Base-by-base conservation (phyloP, 35 echinoderm and acorn worm genomes). In the Apostichopus californicus region DNA sequence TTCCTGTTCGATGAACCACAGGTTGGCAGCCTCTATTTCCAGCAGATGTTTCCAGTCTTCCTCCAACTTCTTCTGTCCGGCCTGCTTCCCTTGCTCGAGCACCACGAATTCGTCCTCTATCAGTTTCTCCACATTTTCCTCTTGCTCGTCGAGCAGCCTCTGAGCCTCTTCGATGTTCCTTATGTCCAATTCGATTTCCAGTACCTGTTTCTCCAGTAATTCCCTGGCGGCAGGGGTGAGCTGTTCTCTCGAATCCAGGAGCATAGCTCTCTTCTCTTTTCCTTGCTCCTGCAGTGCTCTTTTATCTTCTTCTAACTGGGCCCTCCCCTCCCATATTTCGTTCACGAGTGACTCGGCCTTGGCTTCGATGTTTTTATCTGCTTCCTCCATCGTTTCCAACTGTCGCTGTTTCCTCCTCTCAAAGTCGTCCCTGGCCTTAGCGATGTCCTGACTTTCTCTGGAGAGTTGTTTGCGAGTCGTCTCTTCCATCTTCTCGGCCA, bases 91-190 rank as follows among this genome's bases (percentile, higher is more conserved):
- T 56, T 90, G 73, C 79, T 99, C 97, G 9, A 99, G 78, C 20
- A 72, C 91, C 5, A 93, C 83, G 81, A 99, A 99, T 90, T 99
- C 97, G 17, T 87, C 87, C 57, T 99, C 93, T 56, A 99, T 95
- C 87, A 91, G 54, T 59, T 95, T 94, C 79, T 96, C 95, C 17
- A 96, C 93, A 77, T 96, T 83, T 21, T 94, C 77, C 55, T 99
- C 97, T 24, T 90, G 72, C 15, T 81, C 77, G 20, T 96, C 95
- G 8, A 99, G 84, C 8, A 92, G 72, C 13, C 86, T 86, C 70
- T 92, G 83, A 90, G 94, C 95, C 53, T 80, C 53, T 55, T 86
- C 54, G n/a, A 99, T 85, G 9, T 78, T 91, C 89, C 72, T 81
- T 85, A 90, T 96, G 64, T 94, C 95, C 52, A 90, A 55, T 6